phyloP scores from a whole-genome alignment of 2,888 invertebrate species.

The Harpalus rubripes region DNA sequence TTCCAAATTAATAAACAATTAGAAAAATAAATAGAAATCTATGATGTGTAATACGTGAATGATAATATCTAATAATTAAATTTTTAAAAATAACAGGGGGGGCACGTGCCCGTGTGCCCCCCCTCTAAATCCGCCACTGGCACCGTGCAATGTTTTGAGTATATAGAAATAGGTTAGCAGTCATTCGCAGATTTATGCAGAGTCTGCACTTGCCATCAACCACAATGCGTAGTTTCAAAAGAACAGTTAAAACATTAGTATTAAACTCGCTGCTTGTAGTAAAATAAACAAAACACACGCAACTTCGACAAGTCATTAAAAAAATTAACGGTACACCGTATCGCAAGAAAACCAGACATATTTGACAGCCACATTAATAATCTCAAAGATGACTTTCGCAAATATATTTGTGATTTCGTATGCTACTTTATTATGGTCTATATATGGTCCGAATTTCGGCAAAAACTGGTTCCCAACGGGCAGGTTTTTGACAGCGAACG shows the following conservation, averaged over 20 bases:
- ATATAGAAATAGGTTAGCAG: not conserved
- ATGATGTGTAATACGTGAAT: too few relatives aligned
- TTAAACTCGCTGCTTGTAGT: slow-evolving; percentile 1
- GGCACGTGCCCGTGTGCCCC: too few relatives aligned
- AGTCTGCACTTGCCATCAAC: slow-evolving; percentile 7
- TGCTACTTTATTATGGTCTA: not conserved
- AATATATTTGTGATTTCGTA: slow-evolving; percentile 17
- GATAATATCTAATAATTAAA: too few relatives aligned
- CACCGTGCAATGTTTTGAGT: slow-evolving; percentile 14
- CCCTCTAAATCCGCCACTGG: too few relatives aligned
- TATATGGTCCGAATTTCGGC: not conserved
- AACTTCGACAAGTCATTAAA: slow-evolving; percentile 37
- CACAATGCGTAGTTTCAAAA: slow-evolving; percentile 21
- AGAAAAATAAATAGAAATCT: too few relatives aligned
- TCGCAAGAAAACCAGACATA: slow-evolving; percentile 6
- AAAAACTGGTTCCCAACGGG: slow-evolving; percentile 11
- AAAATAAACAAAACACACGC: slow-evolving; percentile 22
- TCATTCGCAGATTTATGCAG: slow-evolving; percentile 11
- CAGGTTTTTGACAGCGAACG: not conserved
- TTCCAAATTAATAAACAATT: too few relatives aligned
- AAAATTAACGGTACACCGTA: slow-evolving; percentile 49
- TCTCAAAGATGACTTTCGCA: slow-evolving; percentile 42
- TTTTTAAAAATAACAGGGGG: too few relatives aligned
- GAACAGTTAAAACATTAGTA: slow-evolving; percentile 37
- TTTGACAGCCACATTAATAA: slow-evolving; percentile 38